Evolutionary conservation across 1,140 invertebrate species (phyloP), one percentile per base, ranked within the genome.

Genomic region (Magallana angulata): DNA sequence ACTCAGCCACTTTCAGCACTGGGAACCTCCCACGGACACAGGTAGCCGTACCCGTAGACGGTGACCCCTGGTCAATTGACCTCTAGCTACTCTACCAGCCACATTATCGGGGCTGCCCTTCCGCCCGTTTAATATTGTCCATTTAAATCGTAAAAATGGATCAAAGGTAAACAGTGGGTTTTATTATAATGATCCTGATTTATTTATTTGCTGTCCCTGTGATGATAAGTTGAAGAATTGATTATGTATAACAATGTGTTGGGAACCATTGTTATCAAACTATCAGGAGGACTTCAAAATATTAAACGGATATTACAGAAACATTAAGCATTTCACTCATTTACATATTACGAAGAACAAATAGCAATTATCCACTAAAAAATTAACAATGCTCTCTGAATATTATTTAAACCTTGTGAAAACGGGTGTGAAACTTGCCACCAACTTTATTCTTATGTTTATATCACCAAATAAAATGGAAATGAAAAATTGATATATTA

Each of bases 61-160:
- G 18, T 71, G 68, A 71, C 68, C 68, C 36, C 18, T 30, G 68
- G 68, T 8, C 68, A 71, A 24, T 71, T 71, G 68, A 8, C 24
- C 68, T 30, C 11, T 7, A 30, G 68, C 7, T 71, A 71, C 68
- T 8, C 24, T 71, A 71, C 18, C 11, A 12, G 24, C 24, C n/a
- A 24, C 8, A 24, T 71, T 24, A 71, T 71, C 68, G 24, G 24
- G 68, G 7, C 68, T 7, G 68, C 12, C 68, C 68, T 71, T 71
- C 68, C 68, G 68, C 68, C 60, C 7, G 7, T 71, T 71, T 71
- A 71, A 71, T 71, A 71, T 71, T 71, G 68, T 24, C 68, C 68
- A 71, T 71, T 71, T 71, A 71, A 71, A 71, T 71, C 68, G 68
- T 71, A 71, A 71, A 71, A 71, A 11, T 71, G 18, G 68, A 71